Base-by-base conservation (phyloP, 2,888 invertebrate genomes). In the Cyclophora punctaria region DNA sequence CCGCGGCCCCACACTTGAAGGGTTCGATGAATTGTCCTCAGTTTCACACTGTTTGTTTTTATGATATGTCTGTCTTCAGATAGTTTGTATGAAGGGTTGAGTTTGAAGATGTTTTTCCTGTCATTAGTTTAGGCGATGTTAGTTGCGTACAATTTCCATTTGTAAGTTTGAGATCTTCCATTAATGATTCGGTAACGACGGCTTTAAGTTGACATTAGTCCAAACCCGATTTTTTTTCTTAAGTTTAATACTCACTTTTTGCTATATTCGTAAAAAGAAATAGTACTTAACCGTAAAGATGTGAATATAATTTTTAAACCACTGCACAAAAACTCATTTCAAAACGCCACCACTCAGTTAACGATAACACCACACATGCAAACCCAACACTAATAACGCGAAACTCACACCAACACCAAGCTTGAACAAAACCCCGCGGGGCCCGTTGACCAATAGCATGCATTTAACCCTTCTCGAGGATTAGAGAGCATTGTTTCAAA, bases 401-500 rank as follows among this genome's bases (percentile, higher is more conserved):
- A 56, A 64, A 69, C 67, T 59, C 69, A 43, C 56, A 68, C 73
- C 53, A 72, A 71, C 70, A 73, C 72, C 55, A 47, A 33, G 53
- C 49, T 59, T 64, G 61, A 61, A 58, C 66, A 67, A 68, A 71
- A 69, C 63, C 55, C 59, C 62, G 71, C 78, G 83, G 83, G 77
- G 63, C 72, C 69, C 59, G 71, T 79, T 88, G 87, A 87, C 87
- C 88, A 88, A 88, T 88, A 73, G 83, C 78, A 80, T 77, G 82
- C 82, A 80, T 83, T 84, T 83, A 87, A 84, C 86, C 86, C 83
- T 83, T 85, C 71, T 69, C 71, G 62, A 73, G 76, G 79, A 85
- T 85, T 83, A 85, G 77, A 72, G 71, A 72, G 76, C 77, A 84
- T 87, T 87, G 86, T 87, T 84, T 87, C 83, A 86, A 76, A 83